Percentiles rank a stretch among this genome's conserved stretches.
Evolutionary conservation across 1,140 invertebrate species (phyloP).

Genomic region (Musca domestica): DNA sequence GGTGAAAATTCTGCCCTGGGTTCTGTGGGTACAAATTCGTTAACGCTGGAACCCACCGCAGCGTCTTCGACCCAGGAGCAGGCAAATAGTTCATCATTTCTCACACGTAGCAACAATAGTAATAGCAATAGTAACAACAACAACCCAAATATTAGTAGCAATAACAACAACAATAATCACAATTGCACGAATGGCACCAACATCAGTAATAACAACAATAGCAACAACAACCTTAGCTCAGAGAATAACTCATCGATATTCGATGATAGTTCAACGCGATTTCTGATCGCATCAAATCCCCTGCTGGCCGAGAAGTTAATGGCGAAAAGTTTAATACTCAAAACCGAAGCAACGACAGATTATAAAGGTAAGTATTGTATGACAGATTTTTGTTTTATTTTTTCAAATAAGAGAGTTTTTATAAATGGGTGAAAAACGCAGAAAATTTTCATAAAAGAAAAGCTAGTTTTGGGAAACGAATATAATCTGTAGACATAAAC

Average conservation of each 20-base stretch:
- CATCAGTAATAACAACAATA: slow-evolving; percentile 23
- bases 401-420: background rate
- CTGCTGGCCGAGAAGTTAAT: slow-evolving; percentile 50
- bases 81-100: slow-evolving; percentile 4
- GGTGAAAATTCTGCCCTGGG: slow-evolving; percentile 18
- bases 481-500: too few species aligned
- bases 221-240: slow-evolving; percentile 24
- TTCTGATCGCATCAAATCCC: slow-evolving; percentile 47
- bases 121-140: background rate
- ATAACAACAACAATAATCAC: slow-evolving; percentile 11
- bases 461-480: too few species aligned
- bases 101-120: background rate
- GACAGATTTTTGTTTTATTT: background rate
- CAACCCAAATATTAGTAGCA: slow-evolving; percentile 34
- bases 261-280: slow-evolving; percentile 32
- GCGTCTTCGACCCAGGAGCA: slow-evolving; percentile 13
- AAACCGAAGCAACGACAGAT: slow-evolving; percentile 12
- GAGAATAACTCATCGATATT: slow-evolving; percentile 2
- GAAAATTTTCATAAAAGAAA: too few species aligned
- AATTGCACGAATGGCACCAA: slow-evolving; percentile 20
- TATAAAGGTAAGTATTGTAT: slow-evolving; percentile 26
- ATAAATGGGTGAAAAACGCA: too few species aligned
- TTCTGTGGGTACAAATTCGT: slow-evolving; percentile 15
- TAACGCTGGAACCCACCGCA: slow-evolving; percentile 11
- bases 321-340: slow-evolving; percentile 34